These are phyloP conservation scores for Oreotrochilus melanogaster DNA, from an alignment of 2,113 vertebrate genomes.

Conservation along the genomic window DNA sequence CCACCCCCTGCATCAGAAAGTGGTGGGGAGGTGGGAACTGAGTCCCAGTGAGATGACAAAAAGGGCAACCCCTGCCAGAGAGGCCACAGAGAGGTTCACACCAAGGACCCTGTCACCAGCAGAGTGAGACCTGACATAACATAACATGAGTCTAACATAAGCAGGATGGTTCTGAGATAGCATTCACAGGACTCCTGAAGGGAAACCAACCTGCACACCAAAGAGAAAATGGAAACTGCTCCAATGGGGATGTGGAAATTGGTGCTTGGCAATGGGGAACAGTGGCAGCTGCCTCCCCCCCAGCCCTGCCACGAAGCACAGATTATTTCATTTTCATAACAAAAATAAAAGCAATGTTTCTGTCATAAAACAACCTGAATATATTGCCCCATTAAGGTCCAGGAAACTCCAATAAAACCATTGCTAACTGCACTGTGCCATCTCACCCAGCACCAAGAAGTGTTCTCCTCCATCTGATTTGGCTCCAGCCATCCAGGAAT, in stretches of 20 bases:
- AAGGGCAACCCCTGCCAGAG: not conserved
- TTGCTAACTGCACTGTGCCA: not conserved
- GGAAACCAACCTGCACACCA: not conserved
- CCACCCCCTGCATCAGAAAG: not conserved
- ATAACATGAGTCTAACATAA: not conserved
- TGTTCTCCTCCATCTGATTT: no score
- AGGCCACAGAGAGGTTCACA: not conserved
- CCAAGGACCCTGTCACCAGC: not conserved
- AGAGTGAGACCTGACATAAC: accelerated
- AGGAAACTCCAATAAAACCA: not conserved
- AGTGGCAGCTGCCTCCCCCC: not conserved
- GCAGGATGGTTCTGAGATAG: not conserved
- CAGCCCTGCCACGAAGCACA: not conserved
- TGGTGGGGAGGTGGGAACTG: not conserved
- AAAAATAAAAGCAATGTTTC: not conserved
- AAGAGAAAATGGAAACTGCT: not conserved
- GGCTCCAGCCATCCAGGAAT: not conserved
- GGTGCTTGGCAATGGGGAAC: not conserved
- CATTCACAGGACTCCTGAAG: not conserved
- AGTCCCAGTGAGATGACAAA: not conserved
- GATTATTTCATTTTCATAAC: not conserved
- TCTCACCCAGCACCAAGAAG: accelerated
- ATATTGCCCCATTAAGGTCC: not conserved
- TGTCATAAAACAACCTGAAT: not conserved
- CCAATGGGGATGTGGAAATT: not conserved